These are phyloP conservation scores for Ceyx cyanopectus DNA, from an alignment of 2,113 vertebrate species.

Conservation along the genomic window DNA sequence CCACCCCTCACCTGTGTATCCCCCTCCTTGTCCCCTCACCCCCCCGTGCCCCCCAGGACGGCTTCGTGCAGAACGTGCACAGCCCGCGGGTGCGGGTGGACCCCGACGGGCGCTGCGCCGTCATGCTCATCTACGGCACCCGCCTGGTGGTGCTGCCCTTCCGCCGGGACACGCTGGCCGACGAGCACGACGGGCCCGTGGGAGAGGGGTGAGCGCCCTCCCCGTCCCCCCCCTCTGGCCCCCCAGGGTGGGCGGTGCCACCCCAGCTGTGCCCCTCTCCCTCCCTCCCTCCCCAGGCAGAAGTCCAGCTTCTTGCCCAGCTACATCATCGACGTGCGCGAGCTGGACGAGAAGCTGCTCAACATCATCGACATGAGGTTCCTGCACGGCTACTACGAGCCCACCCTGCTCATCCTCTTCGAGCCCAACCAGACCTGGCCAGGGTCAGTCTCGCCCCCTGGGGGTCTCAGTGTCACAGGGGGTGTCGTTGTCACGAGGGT, in stretches of 20 bases:
- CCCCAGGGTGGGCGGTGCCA: background rate
- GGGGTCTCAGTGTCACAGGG: no score
- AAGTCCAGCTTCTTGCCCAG: background rate
- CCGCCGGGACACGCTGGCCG: background rate
- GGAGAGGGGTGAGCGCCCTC: background rate
- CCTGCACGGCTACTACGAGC: no score
- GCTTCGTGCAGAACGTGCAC: background rate
- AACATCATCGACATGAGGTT: background rate
- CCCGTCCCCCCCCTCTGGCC: no score
- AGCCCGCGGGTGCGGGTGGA: background rate
- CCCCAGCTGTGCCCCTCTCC: background rate
- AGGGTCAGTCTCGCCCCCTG: no score
- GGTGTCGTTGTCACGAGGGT: no score
- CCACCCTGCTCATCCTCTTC: no score
- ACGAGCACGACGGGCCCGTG: background rate
- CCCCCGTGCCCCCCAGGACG: background rate
- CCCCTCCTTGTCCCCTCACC: no score
- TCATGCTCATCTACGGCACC: background rate
- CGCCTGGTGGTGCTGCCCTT: background rate
- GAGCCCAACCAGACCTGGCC: no score
- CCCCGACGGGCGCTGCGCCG: background rate
- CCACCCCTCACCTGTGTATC: no score
- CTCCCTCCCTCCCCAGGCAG: background rate
- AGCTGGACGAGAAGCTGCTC: background rate
- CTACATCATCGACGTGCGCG: background rate